phyloP scores from a whole-genome alignment of 64 coral and sea anemone genomes.

The Cladopsammia gracilis region DNA sequence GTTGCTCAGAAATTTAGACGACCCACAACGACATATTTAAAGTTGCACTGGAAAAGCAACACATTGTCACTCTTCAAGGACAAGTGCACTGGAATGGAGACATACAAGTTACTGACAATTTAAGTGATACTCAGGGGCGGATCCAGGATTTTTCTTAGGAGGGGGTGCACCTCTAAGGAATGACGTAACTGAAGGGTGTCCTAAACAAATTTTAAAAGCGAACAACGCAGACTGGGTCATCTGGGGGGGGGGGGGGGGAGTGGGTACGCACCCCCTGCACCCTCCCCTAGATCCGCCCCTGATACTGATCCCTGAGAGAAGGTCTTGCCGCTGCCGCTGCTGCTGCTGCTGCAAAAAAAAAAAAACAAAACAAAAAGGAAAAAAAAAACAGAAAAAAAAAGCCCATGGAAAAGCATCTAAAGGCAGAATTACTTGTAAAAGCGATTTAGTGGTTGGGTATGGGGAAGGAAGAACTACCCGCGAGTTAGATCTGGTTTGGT shows the following conservation, averaged over 20 bases:
- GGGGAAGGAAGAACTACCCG: constrained; percentile 18
- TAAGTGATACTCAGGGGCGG: neutral
- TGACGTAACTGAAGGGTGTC: too few relatives aligned
- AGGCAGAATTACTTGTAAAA: constrained; percentile 1
- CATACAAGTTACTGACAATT: constrained; percentile 1
- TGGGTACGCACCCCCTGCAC: too few relatives aligned
- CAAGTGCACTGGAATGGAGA: constrained; percentile 8
- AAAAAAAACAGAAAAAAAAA: neutral
- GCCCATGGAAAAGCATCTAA: constrained; percentile 11
- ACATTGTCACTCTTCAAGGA: neutral
- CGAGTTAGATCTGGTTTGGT: constrained; percentile 38
- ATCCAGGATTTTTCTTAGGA: too few relatives aligned
- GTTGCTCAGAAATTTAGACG: constrained; percentile 9
- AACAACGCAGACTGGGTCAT: too few relatives aligned
- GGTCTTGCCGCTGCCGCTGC: constrained; percentile 11
- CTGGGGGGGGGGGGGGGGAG: too few relatives aligned
- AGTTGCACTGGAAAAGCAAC: constrained; percentile 1
- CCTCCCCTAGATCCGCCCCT: too few relatives aligned
- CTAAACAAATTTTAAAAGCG: too few relatives aligned
- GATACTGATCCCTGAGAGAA: too few relatives aligned
- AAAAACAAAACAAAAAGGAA: too few relatives aligned
- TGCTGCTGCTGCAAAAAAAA: too few relatives aligned
- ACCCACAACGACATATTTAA: constrained; percentile 20
- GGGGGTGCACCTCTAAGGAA: too few relatives aligned
- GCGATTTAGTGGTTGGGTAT: constrained; percentile 18